Evolutionary conservation across 2,888 invertebrate species (phyloP), one percentile per base, ranked within the genome.

Genomic region (Panzeria rudis): DNA sequence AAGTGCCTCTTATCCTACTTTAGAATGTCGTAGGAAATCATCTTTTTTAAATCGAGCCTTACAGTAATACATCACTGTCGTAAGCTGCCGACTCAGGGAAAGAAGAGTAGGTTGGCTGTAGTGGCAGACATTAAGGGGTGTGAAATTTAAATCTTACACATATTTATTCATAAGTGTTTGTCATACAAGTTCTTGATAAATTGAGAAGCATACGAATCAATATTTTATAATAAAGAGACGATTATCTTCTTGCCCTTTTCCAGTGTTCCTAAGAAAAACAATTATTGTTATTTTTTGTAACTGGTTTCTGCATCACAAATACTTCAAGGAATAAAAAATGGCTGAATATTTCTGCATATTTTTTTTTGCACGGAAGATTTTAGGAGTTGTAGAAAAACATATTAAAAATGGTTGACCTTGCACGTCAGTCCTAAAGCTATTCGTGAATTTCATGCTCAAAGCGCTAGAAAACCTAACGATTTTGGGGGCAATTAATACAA

Each of bases 111-210:
- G 50, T 32, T 52, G 54, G 50, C 13, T 13, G 38, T 66, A 29
- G 6, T 54, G 25, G 20, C 71, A 29, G 75, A 62, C 61, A 66
- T 62, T 44, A 73, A 78, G 59, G 78, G 69, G 82, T 85, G 81
- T 73, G 73, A 69, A 78, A 64, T 66, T 54, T 79, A 78, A 83
- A 72, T 73, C 61, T 72, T 29, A 72, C 72, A 59, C 56, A 56
- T 50, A 59, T 68, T 62, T 38, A 11, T 54, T 11, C n/a, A 56
- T 52, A 47, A 62, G 41, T 25, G 17, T 62, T 44, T 35, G 25
- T n/a, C 54, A n/a, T 25, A 50, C 17, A 50, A 47, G 29, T 54
- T n/a, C 47, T 17, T 25, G 61, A 50, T 76, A 75, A 20, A 62
- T 25, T 29, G 50, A 50, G 3, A 9, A 50, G 23, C 23, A 41